A percentile compares a stretch with the other conserved stretches of the same genome.
Conservation (phyloP, 2,888 invertebrate genomes). For the Drosophila macrospina region DNA sequence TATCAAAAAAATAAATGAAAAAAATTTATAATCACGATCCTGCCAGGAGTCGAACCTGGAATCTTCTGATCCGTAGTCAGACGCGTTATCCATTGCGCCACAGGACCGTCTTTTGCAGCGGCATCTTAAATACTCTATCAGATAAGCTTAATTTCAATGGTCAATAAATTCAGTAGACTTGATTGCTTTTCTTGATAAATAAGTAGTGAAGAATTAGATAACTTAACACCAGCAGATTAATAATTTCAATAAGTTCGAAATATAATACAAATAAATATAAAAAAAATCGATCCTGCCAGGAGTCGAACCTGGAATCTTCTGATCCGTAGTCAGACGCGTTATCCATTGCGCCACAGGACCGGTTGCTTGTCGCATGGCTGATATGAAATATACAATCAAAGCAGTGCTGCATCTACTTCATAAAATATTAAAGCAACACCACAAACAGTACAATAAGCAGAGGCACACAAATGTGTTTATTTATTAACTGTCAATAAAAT, state of each 20-base stretch:
- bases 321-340: slow-evolving; percentile 85
- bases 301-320: slow-evolving; percentile 85
- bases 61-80: slow-evolving; percentile 86
- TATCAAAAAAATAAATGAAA: neutral
- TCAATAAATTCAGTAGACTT: no score
- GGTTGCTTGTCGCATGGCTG: rapidly evolving
- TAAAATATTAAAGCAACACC: neutral
- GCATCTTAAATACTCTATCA: neutral
- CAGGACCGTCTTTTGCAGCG: slow-evolving; percentile 77
- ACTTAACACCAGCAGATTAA: neutral
- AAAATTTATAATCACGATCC: slow-evolving; percentile 74
- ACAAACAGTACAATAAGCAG: slow-evolving; percentile 40
- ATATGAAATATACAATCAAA: slow-evolving; percentile 6
- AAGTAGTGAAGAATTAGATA: neutral
- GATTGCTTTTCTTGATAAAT: neutral
- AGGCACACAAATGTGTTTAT: slow-evolving; percentile 7
- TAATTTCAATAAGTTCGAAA: neutral
- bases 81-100: slow-evolving; percentile 86
- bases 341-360: slow-evolving; percentile 85
- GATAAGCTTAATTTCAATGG: neutral
- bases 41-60: slow-evolving; percentile 86
- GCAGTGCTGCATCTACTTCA: neutral
- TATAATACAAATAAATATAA: neutral
- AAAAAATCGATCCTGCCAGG: slow-evolving; percentile 82
- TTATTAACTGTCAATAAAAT: neutral